phyloP scores from a whole-genome alignment of 2,888 invertebrate genomes.

The Hirtodrosophila duncani region DNA sequence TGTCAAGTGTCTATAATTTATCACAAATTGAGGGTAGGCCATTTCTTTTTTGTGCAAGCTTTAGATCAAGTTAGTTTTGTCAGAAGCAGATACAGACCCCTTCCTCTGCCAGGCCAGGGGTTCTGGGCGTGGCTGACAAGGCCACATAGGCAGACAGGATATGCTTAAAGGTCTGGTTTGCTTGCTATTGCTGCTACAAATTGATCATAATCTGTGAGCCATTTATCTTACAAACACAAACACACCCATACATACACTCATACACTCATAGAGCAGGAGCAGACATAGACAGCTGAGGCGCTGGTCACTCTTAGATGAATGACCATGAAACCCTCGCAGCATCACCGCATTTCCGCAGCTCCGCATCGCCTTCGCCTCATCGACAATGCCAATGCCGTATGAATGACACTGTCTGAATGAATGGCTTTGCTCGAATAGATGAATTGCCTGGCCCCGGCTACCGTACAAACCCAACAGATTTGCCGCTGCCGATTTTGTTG shows the following conservation, averaged over 20 bases:
- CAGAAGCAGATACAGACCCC: slow-evolving; percentile 58
- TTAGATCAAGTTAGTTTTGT: slow-evolving; percentile 56
- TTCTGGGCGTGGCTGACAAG: slow-evolving; percentile 55
- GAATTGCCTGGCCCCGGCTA: slow-evolving; percentile 67
- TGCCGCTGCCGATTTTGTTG: no score
- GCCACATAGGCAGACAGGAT: slow-evolving; percentile 26
- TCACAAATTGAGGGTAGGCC: slow-evolving; percentile 8
- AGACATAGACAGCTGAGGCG: slow-evolving; percentile 34
- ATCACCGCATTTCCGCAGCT: slow-evolving; percentile 64
- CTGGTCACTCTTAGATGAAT: slow-evolving; percentile 64
- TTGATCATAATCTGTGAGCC: slow-evolving; percentile 70
- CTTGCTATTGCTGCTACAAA: slow-evolving; percentile 54
- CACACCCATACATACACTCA: no score
- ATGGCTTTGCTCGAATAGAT: slow-evolving; percentile 69
- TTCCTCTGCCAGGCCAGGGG: slow-evolving; percentile 30
- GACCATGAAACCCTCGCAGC: slow-evolving; percentile 51
- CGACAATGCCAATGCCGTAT: no score
- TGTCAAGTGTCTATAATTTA: slow-evolving; percentile 20
- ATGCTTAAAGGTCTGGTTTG: neutral
- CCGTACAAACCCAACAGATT: no score
- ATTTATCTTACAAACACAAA: slow-evolving; percentile 55
- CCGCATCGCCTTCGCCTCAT: slow-evolving; percentile 17
- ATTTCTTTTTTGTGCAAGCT: slow-evolving; percentile 11
- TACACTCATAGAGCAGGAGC: no score
- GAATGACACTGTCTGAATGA: slow-evolving; percentile 68